Conservation (phyloP, 2,888 invertebrate species). For the Dynastes maya region DNA sequence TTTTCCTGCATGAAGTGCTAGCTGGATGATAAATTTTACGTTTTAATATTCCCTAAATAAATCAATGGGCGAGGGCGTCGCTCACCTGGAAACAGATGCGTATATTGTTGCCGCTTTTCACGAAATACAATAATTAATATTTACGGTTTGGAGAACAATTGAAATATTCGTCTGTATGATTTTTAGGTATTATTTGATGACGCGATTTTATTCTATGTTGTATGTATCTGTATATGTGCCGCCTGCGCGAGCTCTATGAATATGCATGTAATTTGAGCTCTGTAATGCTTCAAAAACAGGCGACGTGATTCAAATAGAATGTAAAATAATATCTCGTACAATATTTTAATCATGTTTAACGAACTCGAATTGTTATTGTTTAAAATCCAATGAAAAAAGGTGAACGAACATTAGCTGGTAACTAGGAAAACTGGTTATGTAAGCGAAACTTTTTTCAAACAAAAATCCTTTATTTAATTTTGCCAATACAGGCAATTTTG, state of each 20-base stretch:
- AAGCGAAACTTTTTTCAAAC: too few relatives aligned
- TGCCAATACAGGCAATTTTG: too few relatives aligned
- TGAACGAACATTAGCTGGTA: too few relatives aligned
- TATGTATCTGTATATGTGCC: not conserved
- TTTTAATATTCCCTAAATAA: slow-evolving; percentile 22
- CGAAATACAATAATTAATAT: slow-evolving; percentile 15
- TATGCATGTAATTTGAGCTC: slow-evolving; percentile 14
- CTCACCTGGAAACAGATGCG: slow-evolving; percentile 17
- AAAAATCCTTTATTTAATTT: too few relatives aligned
- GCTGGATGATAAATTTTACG: slow-evolving; percentile 17
- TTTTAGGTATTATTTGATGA: slow-evolving; percentile 20
- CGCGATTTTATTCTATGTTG: not conserved
- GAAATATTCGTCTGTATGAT: slow-evolving; percentile 18
- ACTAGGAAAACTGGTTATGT: too few relatives aligned
- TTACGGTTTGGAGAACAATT: slow-evolving; percentile 1
- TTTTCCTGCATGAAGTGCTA: not conserved
- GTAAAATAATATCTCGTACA: too few relatives aligned
- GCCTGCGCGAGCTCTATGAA: not conserved
- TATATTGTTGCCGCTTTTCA: not conserved
- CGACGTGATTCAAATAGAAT: not conserved
- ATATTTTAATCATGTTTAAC: too few relatives aligned
- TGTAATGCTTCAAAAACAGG: not conserved
- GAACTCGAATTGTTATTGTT: too few relatives aligned
- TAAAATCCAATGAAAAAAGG: too few relatives aligned
- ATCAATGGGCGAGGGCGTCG: not conserved